Evolutionary conservation across 2,797 vertebrate genomes (phyloP), one percentile per base, ranked within the genome.

Genomic region (Bovichtus variegatus): DNA sequence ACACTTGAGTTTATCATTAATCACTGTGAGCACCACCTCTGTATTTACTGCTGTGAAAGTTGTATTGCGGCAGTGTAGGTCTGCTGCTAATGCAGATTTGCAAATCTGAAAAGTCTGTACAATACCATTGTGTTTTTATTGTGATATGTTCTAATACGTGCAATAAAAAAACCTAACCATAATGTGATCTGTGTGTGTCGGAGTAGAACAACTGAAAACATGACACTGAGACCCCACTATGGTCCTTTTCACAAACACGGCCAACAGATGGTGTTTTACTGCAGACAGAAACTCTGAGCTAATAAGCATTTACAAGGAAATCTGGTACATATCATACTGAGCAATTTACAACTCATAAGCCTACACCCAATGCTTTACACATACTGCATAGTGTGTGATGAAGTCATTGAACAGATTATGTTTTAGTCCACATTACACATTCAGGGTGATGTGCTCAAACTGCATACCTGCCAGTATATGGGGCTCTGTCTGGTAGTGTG

Each of bases 401-500:
- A 4, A 55, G 16, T 19, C 53, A 34, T 55, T 34, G 8, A 19
- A 34, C 29, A 19, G 27, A 55, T 34, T 34, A 34, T 34, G 31
- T 8, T 27, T 49, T 51, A 59, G 25, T 23, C 16, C 5, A 50
- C 21, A 60, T 49, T 31, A 49, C 9, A 21, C 3, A 34, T 62
- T 46, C 3, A n/a, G 2, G 6, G 18, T 38, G 11, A 18, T 9
- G 6, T 46, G n/a, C 31, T 34, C 4, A 62, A 47, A 21, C 46
- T 25, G 15, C 77, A 6, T 81, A 94, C 93, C 98, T 36, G 98
- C 98, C 83, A 99, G 92, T 59, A 99, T 96, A 0, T 99, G 98
- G 0, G 98, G 98, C 87, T 99, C 98, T 0, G 98, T 99, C 84
- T 99, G 98, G 84, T 96, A 99, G 91, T 98, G 97, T 0, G 97